Conservation (phyloP, 2,797 vertebrate genomes). For the Podargus strigoides region DNA sequence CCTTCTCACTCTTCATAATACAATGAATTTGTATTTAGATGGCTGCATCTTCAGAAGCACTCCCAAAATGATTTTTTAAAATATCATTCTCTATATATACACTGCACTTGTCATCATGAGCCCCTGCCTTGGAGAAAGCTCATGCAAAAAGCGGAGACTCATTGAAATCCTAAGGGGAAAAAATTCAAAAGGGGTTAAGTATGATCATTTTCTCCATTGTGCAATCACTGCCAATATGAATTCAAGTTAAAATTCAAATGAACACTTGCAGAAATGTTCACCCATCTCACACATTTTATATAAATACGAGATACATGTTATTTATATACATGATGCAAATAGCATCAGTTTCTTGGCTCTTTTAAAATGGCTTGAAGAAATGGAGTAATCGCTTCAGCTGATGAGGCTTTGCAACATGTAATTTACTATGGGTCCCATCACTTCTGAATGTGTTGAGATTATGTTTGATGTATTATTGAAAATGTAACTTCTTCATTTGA, state of each 20-base stretch:
- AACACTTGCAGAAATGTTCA: conserved; percentile 49
- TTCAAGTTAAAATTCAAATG: conserved; percentile 59
- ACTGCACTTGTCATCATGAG: background rate
- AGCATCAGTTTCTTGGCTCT: conserved; percentile 46
- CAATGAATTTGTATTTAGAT: background rate
- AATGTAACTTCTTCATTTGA: conserved; percentile 20
- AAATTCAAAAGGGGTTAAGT: conserved; percentile 22
- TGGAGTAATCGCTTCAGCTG: conserved; percentile 54
- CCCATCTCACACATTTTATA: conserved; percentile 41
- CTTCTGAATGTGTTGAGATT: conserved; percentile 40
- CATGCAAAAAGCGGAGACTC: background rate
- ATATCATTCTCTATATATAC: background rate
- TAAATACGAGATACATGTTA: conserved; percentile 50
- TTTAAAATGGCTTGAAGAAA: conserved; percentile 47
- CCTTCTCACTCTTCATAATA: background rate
- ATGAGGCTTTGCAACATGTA: conserved; percentile 43
- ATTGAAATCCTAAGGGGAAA: background rate
- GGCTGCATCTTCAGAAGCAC: background rate
- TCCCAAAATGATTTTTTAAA: background rate
- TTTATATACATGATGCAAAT: conserved; percentile 62
- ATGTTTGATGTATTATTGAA: conserved; percentile 50
- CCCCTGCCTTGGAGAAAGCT: background rate
- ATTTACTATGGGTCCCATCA: conserved; percentile 46
- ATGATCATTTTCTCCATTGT: conserved; percentile 49
- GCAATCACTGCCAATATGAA: conserved; percentile 28